These are phyloP conservation scores for Thyatira batis DNA, from an alignment of 2,888 invertebrate species.

Conservation along the genomic window DNA sequence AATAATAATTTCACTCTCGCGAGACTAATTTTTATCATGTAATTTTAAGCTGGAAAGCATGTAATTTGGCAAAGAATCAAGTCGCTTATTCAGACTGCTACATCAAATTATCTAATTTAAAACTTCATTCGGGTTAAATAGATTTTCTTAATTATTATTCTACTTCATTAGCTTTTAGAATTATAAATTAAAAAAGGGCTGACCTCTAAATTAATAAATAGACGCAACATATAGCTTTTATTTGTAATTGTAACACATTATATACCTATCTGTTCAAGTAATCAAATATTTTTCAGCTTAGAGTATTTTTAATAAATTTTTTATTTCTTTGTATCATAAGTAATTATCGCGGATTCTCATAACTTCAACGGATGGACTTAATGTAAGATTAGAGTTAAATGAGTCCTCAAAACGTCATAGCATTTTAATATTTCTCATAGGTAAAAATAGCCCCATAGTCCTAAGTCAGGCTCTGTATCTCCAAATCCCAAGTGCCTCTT, in stretches of 20 bases:
- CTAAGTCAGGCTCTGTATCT: slow-evolving; percentile 1
- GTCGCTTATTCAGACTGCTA: background rate
- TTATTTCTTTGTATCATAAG: no score
- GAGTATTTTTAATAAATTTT: no score
- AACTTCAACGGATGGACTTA: no score
- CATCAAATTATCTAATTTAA: background rate
- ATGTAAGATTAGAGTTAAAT: no score
- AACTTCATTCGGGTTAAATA: background rate
- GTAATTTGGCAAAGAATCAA: background rate
- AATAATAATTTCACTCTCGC: background rate
- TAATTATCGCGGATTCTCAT: no score
- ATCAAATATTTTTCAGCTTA: no score
- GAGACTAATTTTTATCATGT: background rate
- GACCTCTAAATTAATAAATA: no score
- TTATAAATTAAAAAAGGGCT: background rate
- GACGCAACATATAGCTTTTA: no score
- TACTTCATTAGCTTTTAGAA: background rate
- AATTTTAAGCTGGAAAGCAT: background rate
- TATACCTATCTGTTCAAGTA: no score
- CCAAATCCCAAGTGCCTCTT: slow-evolving; percentile 31
- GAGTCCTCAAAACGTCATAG: no score
- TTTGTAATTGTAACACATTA: no score
- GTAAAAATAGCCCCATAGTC: slow-evolving; percentile 4
- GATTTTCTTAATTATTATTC: background rate
- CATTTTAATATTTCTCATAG: no score